Evolutionary conservation across 1,140 invertebrate species (phyloP), one percentile per base, ranked within the genome.

Genomic region (Eufriesea mexicana): DNA sequence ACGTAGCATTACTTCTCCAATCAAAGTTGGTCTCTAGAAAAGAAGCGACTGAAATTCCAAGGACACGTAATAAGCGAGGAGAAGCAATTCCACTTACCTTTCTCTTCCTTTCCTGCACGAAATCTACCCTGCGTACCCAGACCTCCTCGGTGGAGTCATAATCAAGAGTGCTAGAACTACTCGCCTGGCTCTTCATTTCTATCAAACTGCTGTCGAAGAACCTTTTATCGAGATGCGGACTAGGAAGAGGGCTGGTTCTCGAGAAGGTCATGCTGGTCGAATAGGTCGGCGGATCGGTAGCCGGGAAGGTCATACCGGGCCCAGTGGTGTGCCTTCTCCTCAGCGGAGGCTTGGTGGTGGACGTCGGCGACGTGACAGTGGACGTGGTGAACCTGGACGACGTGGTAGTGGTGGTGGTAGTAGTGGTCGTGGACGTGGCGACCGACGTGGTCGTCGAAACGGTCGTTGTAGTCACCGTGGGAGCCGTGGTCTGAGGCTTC

Each of bases 181-280:
- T 96, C 5, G 96, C 96, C 45, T 96, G 95, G 82, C 96, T 96
- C 90, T 97, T 97, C 94, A 98, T 97, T 93, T 97, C 97, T 79
- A 98, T 96, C 77, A 98, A 93, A 83, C 96, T 97, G 84, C 96
- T 96, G 92, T 97, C 97, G 90, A 97, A 97, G 94, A 97, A 98
- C 80, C 96, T 95, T 85, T 96, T 96, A 91, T 97, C 97, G 57
- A 97, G 94, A 92, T 97, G 97, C 57, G 96, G 96, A 93, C 94
- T 96, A 84, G 94, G 95, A 86, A 95, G 92, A 67, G 95, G 95
- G 57, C 94, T 94, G 20, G 91, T 94, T 66, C 91, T 91, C n/a
- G 93, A 93, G 68, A 94, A 94, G 18, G 93, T 91, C 93, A 94
- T 94, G 64, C 93, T 94, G 84, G 83, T 92, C 2, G 93, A 93